phyloP scores from a whole-genome alignment of 2,797 vertebrate species.

The Typhlichthys subterraneus region DNA sequence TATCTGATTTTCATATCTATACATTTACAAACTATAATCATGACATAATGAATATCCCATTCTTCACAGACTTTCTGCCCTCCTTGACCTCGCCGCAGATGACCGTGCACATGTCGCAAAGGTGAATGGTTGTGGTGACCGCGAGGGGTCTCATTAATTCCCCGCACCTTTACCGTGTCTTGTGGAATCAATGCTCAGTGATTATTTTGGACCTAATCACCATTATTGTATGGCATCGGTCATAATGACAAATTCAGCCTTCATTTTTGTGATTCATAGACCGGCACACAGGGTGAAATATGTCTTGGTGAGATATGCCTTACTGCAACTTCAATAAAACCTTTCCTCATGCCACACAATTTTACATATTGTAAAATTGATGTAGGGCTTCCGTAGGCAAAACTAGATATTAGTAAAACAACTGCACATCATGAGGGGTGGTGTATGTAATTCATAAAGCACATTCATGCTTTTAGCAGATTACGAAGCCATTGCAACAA shows the following conservation, averaged over 20 bases:
- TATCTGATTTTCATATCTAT: too few species aligned
- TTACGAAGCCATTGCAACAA: constrained; percentile 37
- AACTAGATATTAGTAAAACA: constrained; percentile 11
- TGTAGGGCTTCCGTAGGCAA: not conserved
- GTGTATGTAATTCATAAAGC: constrained; percentile 33
- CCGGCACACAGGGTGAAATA: constrained; percentile 9
- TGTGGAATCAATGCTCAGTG: constrained; percentile 12
- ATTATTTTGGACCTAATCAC: constrained; percentile 10
- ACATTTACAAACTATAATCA: too few species aligned
- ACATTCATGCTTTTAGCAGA: constrained; percentile 34
- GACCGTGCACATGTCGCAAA: constrained; percentile 2
- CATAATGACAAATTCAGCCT: constrained; percentile 12
- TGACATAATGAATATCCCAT: constrained; percentile 3
- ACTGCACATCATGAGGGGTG: constrained; percentile 38
- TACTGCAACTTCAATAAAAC: too few species aligned
- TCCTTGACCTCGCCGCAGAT: too few species aligned
- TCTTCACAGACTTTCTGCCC: too few species aligned
- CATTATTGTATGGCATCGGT: constrained; percentile 2
- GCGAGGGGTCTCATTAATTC: not conserved
- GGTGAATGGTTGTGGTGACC: constrained; percentile 1
- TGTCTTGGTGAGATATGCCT: not conserved
- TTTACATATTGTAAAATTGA: not conserved
- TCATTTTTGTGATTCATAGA: constrained; percentile 1
- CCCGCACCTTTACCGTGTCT: constrained; percentile 6
- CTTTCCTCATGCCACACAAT: too few species aligned